phyloP scores from a whole-genome alignment of 2,113 vertebrate genomes.

The Sinocyclocheilus rhinocerous region DNA sequence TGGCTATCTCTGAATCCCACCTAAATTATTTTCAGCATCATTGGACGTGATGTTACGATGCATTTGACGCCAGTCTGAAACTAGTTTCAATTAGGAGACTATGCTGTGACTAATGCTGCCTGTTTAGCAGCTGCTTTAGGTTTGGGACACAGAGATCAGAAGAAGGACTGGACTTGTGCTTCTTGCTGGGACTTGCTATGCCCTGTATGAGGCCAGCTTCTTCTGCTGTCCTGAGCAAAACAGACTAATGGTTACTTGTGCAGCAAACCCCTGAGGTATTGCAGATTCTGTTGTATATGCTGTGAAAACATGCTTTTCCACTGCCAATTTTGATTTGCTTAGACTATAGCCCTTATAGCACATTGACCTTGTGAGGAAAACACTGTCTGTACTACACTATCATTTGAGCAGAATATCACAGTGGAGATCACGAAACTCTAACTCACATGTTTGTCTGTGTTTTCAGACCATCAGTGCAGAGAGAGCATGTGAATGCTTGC shows the following conservation, averaged over 20 bases:
- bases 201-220: background rate
- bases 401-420: too few relatives aligned
- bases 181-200: too few relatives aligned
- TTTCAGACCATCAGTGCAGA: too few relatives aligned
- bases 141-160: background rate
- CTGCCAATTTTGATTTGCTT: too few relatives aligned
- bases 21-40: background rate
- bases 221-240: background rate
- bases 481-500: too few relatives aligned
- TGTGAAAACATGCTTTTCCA: too few relatives aligned
- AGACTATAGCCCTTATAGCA: too few relatives aligned
- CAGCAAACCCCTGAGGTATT: background rate
- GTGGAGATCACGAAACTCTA: too few relatives aligned
- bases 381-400: too few relatives aligned
- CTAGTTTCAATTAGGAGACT: background rate
- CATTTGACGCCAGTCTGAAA: background rate
- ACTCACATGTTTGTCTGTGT: too few relatives aligned
- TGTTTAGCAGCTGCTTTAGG: background rate
- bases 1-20: background rate
- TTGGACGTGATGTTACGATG: background rate
- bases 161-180: background rate
- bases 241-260: background rate
- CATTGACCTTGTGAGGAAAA: too few relatives aligned
- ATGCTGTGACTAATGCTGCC: background rate
- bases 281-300: background rate